Conservation (phyloP, 2,888 invertebrate genomes). For the Oxystoma pomonae region DNA sequence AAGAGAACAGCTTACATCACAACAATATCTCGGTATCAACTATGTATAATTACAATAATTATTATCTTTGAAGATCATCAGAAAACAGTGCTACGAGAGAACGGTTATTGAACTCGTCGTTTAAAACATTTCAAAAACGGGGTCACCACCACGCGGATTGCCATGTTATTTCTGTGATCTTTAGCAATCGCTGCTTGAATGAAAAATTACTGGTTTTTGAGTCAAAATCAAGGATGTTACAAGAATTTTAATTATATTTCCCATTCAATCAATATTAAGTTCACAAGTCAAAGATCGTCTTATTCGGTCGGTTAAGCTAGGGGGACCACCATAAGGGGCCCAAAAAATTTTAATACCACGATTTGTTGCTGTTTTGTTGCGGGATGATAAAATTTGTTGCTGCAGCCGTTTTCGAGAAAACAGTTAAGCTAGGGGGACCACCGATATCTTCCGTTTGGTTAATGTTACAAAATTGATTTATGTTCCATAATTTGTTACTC, state of each 20-base stretch:
- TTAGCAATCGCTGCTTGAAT: neutral
- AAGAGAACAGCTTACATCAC: neutral
- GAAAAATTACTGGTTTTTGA: neutral
- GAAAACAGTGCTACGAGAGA: neutral
- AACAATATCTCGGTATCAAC: neutral
- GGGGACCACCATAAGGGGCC: no score
- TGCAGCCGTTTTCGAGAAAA: no score
- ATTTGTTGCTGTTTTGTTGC: no score
- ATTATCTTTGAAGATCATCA: neutral
- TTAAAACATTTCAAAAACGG: neutral
- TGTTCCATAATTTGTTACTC: no score
- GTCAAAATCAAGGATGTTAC: neutral
- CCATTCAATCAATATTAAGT: no score
- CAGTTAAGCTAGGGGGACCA: no score
- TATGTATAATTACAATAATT: neutral
- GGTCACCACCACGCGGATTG: neutral
- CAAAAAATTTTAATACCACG: no score
- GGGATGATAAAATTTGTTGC: no score
- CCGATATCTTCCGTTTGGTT: no score
- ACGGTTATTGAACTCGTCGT: neutral
- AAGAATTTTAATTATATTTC: neutral
- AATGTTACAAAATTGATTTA: no score
- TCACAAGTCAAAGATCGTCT: no score
- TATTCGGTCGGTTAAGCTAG: no score
- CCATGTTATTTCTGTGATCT: neutral